These are phyloP conservation scores for Henricia sp. DNA, from an alignment of 53 echinoderm and acorn worm species.

Conservation along the genomic window DNA sequence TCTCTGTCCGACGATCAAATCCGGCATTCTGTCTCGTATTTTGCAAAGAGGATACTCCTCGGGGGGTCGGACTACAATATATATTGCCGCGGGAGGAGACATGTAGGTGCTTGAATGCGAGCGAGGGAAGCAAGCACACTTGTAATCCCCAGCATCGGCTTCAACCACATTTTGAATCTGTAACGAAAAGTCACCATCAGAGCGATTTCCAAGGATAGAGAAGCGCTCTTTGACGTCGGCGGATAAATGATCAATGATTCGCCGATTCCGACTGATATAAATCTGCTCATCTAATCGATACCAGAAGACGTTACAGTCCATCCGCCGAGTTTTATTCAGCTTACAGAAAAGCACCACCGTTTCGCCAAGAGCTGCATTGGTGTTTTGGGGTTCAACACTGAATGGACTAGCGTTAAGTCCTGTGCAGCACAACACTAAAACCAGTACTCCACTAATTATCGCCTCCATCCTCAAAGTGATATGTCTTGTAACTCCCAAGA, in stretches of 20 bases:
- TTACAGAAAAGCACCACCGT: conserved; percentile 64
- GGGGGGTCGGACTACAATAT: conserved; percentile 65
- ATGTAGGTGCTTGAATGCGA: conserved; percentile 13
- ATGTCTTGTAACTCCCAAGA: no score
- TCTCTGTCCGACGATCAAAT: conserved; percentile 72
- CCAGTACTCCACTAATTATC: no score
- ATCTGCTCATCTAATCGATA: conserved; percentile 72
- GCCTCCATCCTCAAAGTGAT: no score
- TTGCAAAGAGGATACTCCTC: conserved; percentile 73
- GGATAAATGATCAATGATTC: conserved; percentile 4
- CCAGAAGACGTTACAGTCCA: conserved; percentile 72
- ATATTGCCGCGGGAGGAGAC: conserved; percentile 48
- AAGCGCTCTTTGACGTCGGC: conserved; percentile 50
- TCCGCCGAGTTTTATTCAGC: conserved; percentile 34
- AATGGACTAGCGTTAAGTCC: conserved; percentile 5
- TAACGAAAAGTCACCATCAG: conserved; percentile 71
- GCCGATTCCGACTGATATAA: conserved; percentile 61
- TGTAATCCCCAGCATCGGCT: conserved; percentile 74
- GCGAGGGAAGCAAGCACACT: conserved; percentile 70
- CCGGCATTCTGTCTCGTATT: conserved; percentile 36
- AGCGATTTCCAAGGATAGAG: conserved; percentile 59
- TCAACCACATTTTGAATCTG: conserved; percentile 57
- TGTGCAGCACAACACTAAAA: no score
- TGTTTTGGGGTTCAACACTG: conserved; percentile 39
- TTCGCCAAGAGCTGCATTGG: conserved; percentile 42